Conservation (phyloP, 1,140 invertebrate species). For the Oncopeltus fasciatus region DNA sequence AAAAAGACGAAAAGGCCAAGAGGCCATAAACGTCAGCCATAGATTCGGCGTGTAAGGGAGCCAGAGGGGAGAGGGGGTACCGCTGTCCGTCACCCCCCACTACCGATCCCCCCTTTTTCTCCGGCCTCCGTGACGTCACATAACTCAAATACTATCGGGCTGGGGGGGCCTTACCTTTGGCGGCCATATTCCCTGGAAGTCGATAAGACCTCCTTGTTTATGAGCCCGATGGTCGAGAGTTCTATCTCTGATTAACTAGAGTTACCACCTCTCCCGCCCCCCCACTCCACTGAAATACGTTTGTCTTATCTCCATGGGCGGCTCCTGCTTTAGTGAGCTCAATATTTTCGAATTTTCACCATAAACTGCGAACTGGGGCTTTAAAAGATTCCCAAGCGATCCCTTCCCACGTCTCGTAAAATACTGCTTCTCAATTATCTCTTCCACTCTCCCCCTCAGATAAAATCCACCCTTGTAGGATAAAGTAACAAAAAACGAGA, state of each 20-base stretch:
- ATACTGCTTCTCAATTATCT: background rate
- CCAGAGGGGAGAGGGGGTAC: conserved; percentile 3
- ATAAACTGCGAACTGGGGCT: background rate
- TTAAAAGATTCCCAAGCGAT: background rate
- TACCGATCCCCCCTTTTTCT: background rate
- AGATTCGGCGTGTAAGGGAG: conserved; percentile 17
- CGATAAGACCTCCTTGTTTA: background rate
- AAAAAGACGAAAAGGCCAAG: conserved; percentile 16
- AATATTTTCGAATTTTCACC: background rate
- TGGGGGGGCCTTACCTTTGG: background rate
- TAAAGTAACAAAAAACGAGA: no score
- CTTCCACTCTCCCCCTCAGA: background rate
- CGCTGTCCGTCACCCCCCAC: conserved; percentile 14
- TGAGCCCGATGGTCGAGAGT: background rate
- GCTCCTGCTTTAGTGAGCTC: background rate
- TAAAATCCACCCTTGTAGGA: no score
- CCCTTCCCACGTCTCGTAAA: background rate
- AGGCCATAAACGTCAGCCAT: conserved; percentile 20
- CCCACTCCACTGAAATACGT: background rate
- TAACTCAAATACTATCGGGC: background rate
- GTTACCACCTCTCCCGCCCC: background rate
- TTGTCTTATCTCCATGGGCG: background rate
- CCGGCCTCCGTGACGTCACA: background rate
- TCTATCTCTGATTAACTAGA: background rate
- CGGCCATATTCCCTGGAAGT: background rate